Conservation (phyloP, 2,888 invertebrate genomes). For the Lepidocyrtinus sp. region DNA sequence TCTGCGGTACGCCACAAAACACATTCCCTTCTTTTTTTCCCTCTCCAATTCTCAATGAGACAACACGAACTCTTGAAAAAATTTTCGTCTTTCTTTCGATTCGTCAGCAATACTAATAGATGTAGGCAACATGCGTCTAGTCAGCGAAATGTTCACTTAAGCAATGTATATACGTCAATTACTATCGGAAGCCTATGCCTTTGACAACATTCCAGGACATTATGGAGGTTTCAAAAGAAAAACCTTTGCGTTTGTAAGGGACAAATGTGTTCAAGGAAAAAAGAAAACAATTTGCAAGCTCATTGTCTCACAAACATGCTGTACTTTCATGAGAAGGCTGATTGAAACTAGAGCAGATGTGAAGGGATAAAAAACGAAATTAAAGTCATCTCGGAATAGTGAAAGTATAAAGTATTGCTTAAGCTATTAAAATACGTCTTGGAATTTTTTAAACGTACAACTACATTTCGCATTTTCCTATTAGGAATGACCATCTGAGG, state of each 20-base stretch:
- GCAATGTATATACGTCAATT: background rate
- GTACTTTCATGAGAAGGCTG: constrained; percentile 19
- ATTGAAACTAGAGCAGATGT: constrained; percentile 49
- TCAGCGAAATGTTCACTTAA: background rate
- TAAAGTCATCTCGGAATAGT: constrained; percentile 36
- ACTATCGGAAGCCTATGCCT: background rate
- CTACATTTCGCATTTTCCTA: background rate
- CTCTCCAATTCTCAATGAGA: background rate
- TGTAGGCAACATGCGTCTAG: background rate
- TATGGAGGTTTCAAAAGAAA: background rate
- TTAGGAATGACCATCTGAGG: constrained; percentile 26
- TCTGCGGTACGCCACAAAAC: constrained; percentile 19
- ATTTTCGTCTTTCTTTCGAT: background rate
- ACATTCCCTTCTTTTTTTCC: constrained; percentile 22
- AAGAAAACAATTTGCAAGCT: constrained; percentile 36
- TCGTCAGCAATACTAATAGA: background rate
- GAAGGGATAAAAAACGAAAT: constrained; percentile 40
- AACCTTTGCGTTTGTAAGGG: background rate
- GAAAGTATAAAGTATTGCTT: no score
- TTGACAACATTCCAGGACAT: background rate
- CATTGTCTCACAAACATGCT: constrained; percentile 32
- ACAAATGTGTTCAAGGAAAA: background rate
- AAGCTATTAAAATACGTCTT: no score
- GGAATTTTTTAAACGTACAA: no score
- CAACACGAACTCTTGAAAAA: background rate